Base-by-base conservation (phyloP, 2,797 vertebrate species). In the Brachyrhaphis roseni region DNA sequence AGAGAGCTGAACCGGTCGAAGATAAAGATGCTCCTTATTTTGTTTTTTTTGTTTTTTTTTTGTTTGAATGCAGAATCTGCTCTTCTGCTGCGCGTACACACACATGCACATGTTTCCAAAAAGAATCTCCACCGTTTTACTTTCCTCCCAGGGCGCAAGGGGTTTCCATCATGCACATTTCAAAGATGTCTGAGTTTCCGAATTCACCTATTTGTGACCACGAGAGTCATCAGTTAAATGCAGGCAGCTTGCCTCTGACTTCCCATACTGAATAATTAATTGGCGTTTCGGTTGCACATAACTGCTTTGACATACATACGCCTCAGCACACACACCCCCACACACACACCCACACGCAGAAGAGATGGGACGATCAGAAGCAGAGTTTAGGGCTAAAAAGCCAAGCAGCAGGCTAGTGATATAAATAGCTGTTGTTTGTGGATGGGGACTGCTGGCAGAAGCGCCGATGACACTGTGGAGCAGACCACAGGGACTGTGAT, bases 261-360 rank as follows among this genome's bases (percentile, higher is more conserved):
- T 93, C 90, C 43, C 91, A 95, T 91, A 86, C 86, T 97, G 94
- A 97, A 98, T 97, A 97, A 97, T 97, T 97, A 95, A 97, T 96
- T 72, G 12, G 89, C 95, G 93, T 91, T 93, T 95, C 96, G 90
- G 91, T 93, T 91, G 92, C 93, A 91, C 91, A 72, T 93, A 93
- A 93, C 92, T 75, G 87, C 91, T 91, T 83, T 92, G 92, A 92
- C 92, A 94, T 82, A 93, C 88, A 93, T 90, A 86, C 78, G 84
- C 53, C 62, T 49, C 70, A 81, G 82, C 79, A 70, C 85, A 78
- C 80, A 78, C 84, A 75, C n/a, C n/a, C n/a, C n/a, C 84, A 83
- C 66, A 85, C 84, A 88, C 82, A 77, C 16, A 0, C 43, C 72
- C 80, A 78, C 84, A 77, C 86, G 89, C 82, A 85, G 72, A 88